phyloP scores from a whole-genome alignment of 64 coral and sea anemone species.

The Montipora sp. region DNA sequence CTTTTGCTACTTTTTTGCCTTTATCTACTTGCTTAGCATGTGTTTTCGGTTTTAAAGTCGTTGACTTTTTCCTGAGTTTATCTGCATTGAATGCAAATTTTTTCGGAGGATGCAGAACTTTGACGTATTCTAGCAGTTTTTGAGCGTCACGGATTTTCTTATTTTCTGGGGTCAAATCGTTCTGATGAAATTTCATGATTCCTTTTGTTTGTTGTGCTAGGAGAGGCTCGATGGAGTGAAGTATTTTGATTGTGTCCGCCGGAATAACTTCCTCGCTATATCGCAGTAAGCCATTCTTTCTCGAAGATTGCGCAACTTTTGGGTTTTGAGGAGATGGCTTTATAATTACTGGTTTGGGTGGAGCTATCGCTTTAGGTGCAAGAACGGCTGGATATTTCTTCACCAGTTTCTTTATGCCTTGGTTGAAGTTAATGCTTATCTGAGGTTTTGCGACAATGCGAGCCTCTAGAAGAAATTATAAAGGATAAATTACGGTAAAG shows the following conservation, averaged over 20 bases:
- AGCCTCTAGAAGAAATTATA: background rate
- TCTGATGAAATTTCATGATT: conserved; percentile 86
- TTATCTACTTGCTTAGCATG: background rate
- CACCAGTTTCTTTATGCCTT: background rate
- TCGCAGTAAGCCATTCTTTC: conserved; percentile 16
- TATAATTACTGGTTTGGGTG: background rate
- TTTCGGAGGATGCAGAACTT: conserved; percentile 68
- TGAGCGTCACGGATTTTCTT: conserved; percentile 91
- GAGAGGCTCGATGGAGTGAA: conserved; percentile 90
- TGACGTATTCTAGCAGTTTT: conserved; percentile 81
- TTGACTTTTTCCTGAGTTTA: conserved; percentile 44
- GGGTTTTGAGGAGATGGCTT: background rate
- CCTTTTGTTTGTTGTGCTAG: conserved; percentile 83
- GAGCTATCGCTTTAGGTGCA: background rate
- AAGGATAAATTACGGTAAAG: background rate
- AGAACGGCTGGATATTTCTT: background rate
- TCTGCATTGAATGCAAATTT: background rate
- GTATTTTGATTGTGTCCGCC: conserved; percentile 64
- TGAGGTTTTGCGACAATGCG: background rate
- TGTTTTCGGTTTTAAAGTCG: conserved; percentile 17
- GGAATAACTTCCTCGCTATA: conserved; percentile 73
- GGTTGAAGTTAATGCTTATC: background rate
- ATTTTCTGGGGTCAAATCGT: conserved; percentile 80
- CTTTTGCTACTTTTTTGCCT: conserved; percentile 13
- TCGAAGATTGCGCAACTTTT: background rate